phyloP scores from a whole-genome alignment of 2,797 vertebrate genomes.

The Girardinus metallicus region DNA sequence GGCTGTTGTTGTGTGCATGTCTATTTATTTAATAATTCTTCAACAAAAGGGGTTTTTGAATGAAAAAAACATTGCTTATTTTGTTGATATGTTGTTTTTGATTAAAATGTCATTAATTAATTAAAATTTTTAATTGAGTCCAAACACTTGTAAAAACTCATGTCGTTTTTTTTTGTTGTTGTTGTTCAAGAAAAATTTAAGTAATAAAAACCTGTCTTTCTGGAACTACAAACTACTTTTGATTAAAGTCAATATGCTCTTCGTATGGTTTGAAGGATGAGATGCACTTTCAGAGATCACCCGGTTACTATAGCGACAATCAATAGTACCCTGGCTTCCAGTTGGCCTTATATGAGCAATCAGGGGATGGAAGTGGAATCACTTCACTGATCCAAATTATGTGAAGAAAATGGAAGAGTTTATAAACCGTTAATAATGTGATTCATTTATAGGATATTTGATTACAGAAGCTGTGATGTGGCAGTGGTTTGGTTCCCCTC shows the following conservation, averaged over 20 bases:
- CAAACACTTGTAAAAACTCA: background rate
- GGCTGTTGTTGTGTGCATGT: no score
- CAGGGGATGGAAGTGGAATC: background rate
- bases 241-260: background rate
- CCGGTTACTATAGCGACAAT: background rate
- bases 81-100: no score
- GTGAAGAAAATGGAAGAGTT: background rate
- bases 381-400: background rate
- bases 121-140: no score
- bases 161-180: background rate
- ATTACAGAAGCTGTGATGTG: background rate
- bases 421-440: background rate
- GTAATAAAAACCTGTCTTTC: background rate
- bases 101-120: no score
- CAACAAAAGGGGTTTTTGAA: no score
- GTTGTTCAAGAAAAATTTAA: background rate
- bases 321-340: background rate
- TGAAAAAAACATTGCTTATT: no score
- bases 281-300: background rate
- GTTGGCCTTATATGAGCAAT: background rate
- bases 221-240: background rate
- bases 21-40: no score
- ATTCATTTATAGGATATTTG: background rate
- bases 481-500: background rate
- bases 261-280: background rate